Percentiles rank a stretch among this genome's conserved stretches.
These are phyloP conservation scores for Physella acuta DNA, from an alignment of 1,140 invertebrate species.

Conservation along the genomic window DNA sequence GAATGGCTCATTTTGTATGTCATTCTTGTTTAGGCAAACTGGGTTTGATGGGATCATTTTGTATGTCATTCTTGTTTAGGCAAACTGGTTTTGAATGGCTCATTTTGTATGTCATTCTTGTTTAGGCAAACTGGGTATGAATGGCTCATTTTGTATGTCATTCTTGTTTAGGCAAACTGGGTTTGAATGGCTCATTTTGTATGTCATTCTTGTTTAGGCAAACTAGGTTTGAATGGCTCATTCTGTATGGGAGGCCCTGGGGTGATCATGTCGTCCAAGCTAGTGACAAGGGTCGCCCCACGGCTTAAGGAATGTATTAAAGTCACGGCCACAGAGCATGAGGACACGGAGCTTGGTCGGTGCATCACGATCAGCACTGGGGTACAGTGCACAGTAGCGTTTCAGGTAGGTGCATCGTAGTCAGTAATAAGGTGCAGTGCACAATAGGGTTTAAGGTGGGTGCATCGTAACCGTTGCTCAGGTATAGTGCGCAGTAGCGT, in stretches of 20 bases:
- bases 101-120: no score
- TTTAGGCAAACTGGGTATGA: no score
- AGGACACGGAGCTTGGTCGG: conserved; percentile 94
- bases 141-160: no score
- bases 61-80: no score
- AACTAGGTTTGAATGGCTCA: neutral
- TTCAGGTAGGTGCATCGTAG: conserved; percentile 1
- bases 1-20: no score
- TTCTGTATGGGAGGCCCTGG: conserved; percentile 85
- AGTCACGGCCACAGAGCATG: conserved; percentile 90
- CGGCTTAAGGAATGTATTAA: conserved; percentile 72
- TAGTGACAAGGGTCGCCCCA: conserved; percentile 61
- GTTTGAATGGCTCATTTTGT: conserved; percentile 7
- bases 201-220: neutral
- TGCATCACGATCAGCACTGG: conserved; percentile 76
- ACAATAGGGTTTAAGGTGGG: no score
- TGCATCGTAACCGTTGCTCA: no score
- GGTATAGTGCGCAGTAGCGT: no score
- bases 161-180: conserved; percentile 5
- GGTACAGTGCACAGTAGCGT: neutral
- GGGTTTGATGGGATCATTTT: no score
- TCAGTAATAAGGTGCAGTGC: neutral
- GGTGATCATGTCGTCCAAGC: conserved; percentile 68
- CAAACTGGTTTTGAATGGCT: no score
- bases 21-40: no score